Percentiles rank a stretch among this genome's conserved stretches.
These are phyloP conservation scores for Hycleus phaleratus DNA, from an alignment of 1,140 invertebrate species.

Conservation along the genomic window DNA sequence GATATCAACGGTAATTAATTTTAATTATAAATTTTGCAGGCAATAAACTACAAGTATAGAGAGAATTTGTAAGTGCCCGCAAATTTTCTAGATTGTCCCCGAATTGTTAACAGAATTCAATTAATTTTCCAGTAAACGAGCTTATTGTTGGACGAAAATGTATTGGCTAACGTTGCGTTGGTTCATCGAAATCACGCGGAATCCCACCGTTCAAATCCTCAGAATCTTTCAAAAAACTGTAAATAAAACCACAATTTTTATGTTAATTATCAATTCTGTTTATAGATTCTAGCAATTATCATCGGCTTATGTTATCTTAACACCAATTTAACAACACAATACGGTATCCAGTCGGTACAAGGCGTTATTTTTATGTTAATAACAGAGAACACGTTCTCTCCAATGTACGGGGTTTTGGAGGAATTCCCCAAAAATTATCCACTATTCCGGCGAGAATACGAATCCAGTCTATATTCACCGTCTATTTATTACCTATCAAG, in stretches of 20 bases:
- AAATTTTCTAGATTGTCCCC: not conserved
- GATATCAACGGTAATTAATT: not conserved
- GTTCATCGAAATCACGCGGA: constrained; percentile 57
- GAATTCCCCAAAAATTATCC: constrained; percentile 72
- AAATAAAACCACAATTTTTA: constrained; percentile 32
- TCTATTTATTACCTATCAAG: constrained; percentile 68
- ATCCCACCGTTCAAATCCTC: constrained; percentile 63
- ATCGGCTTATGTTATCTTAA: constrained; percentile 72
- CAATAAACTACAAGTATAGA: constrained; percentile 26
- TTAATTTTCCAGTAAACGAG: constrained; percentile 43
- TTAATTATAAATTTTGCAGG: constrained; percentile 20
- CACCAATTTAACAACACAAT: constrained; percentile 57
- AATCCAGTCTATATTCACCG: constrained; percentile 65
- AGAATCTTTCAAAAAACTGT: constrained; percentile 72
- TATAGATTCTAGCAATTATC: constrained; percentile 63
- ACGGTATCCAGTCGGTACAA: constrained; percentile 73
- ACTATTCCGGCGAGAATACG: constrained; percentile 67
- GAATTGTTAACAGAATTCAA: not conserved
- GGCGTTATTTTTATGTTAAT: constrained; percentile 77
- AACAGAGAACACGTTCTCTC: constrained; percentile 77
- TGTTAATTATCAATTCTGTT: not conserved
- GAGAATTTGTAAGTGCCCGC: constrained; percentile 22
- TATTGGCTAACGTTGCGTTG: constrained; percentile 62
- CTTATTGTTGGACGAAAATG: constrained; percentile 56
- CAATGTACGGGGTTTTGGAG: constrained; percentile 75